Conservation (phyloP, 2,113 vertebrate species). For the Rhinoptilus africanus region DNA sequence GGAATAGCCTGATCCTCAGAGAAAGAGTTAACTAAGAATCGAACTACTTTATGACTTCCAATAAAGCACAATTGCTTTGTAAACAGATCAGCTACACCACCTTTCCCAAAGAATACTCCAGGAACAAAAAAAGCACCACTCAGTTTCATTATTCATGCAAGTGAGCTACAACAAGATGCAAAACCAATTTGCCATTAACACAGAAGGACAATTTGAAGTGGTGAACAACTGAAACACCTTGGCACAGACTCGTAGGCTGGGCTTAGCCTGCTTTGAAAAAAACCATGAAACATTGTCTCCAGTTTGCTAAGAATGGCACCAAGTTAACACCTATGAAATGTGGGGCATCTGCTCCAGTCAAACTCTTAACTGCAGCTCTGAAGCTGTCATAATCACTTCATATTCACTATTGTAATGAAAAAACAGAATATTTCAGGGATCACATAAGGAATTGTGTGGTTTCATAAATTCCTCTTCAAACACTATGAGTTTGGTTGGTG, state of each 20-base stretch:
- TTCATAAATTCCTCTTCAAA: not conserved
- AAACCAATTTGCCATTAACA: not conserved
- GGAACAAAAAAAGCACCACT: not conserved
- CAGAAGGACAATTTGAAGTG: not conserved
- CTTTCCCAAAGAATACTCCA: not conserved
- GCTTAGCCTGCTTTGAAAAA: not conserved
- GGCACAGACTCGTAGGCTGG: not conserved
- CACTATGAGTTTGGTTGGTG: not conserved
- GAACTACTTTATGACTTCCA: constrained; percentile 25
- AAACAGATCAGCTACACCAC: not conserved
- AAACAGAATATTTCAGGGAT: not conserved
- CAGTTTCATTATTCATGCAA: not conserved
- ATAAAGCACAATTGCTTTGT: constrained; percentile 6
- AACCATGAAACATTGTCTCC: accelerated
- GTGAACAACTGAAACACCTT: not conserved
- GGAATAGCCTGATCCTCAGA: not conserved
- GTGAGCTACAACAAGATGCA: not conserved
- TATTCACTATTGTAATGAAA: not conserved
- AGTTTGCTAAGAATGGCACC: not conserved
- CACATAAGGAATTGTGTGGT: not conserved
- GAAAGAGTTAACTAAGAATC: not conserved
- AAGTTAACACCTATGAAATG: not conserved
- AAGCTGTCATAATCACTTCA: accelerated
- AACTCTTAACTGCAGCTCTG: not conserved
- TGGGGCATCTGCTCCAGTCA: not conserved